Evolutionary conservation across 64 coral and sea anemone species (phyloP).

Genomic region (Porites lutea): DNA sequence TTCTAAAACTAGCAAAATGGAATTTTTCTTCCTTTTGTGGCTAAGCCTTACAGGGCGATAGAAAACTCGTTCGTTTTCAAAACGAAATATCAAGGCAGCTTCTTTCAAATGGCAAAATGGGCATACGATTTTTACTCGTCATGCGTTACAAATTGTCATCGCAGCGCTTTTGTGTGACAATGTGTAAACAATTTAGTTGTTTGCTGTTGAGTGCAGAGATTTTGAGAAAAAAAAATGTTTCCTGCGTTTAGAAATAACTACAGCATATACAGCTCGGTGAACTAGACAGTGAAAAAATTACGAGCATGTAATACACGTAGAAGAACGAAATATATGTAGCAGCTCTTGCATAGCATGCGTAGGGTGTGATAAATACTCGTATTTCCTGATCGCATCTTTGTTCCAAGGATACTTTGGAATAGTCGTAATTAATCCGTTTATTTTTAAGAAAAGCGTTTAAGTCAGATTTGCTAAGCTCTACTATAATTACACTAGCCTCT

Average conservation of each 20-base stretch:
- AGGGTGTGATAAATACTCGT: slow-evolving; percentile 19
- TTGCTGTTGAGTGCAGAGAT: not conserved
- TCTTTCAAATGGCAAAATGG: too few relatives aligned
- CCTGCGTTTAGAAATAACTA: not conserved
- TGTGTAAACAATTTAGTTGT: not conserved
- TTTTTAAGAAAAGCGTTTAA: too few relatives aligned
- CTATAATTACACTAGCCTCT: too few relatives aligned
- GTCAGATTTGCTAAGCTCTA: too few relatives aligned
- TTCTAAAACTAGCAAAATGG: too few relatives aligned
- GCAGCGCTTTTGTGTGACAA: not conserved
- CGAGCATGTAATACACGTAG: not conserved
- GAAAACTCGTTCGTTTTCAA: not conserved
- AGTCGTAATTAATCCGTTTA: too few relatives aligned
- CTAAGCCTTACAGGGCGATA: too few relatives aligned
- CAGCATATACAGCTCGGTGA: too few relatives aligned
- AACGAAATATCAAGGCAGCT: not conserved
- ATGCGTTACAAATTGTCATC: not conserved
- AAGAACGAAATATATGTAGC: not conserved
- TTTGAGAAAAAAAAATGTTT: not conserved
- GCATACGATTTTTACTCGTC: not conserved
- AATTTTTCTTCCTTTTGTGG: too few relatives aligned
- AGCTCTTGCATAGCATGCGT: not conserved
- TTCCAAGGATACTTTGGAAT: not conserved
- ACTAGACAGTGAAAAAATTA: too few relatives aligned
- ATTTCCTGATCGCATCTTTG: not conserved